These are phyloP conservation scores for Drosophila niveifrons DNA, from an alignment of 2,888 invertebrate species.

Conservation along the genomic window DNA sequence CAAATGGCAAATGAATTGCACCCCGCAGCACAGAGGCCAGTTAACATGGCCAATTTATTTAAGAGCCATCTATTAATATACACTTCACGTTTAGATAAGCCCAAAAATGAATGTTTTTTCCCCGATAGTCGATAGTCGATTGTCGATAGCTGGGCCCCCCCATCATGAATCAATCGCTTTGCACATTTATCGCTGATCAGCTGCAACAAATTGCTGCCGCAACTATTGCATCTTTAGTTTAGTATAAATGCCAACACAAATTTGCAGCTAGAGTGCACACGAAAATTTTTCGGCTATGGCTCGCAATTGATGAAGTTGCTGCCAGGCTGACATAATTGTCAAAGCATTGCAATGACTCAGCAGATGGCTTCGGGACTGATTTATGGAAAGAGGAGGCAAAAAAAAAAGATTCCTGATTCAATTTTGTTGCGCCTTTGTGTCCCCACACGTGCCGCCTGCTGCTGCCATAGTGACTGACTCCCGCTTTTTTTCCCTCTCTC, in stretches of 20 bases:
- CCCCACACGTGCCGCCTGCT: conserved; percentile 4
- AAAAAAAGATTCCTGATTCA: conserved; percentile 15
- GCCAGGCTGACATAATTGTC: conserved; percentile 62
- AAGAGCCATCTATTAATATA: conserved; percentile 56
- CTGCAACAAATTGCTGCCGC: conserved; percentile 36
- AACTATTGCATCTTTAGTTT: conserved; percentile 31
- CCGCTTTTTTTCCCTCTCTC: not conserved
- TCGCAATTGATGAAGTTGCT: conserved; percentile 51
- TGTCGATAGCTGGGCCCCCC: conserved; percentile 1
- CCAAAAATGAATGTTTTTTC: conserved; percentile 38
- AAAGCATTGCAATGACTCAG: conserved; percentile 38
- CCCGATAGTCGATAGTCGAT: not conserved
- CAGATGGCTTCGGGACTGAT: conserved; percentile 41
- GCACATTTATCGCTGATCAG: conserved; percentile 42
- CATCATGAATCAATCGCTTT: conserved; percentile 52
- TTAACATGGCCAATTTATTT: conserved; percentile 47
- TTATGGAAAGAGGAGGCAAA: conserved; percentile 41
- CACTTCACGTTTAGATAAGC: conserved; percentile 34
- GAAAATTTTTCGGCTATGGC: not conserved
- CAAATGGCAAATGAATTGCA: conserved; percentile 25
- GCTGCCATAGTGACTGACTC: not conserved
- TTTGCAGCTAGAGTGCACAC: conserved; percentile 21
- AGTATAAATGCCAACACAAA: conserved; percentile 45
- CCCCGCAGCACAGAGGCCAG: conserved; percentile 17
- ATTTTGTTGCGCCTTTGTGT: conserved; percentile 6